Evolutionary conservation across 1,140 invertebrate species (phyloP).

Genomic region (Aphaenogaster floridana): DNA sequence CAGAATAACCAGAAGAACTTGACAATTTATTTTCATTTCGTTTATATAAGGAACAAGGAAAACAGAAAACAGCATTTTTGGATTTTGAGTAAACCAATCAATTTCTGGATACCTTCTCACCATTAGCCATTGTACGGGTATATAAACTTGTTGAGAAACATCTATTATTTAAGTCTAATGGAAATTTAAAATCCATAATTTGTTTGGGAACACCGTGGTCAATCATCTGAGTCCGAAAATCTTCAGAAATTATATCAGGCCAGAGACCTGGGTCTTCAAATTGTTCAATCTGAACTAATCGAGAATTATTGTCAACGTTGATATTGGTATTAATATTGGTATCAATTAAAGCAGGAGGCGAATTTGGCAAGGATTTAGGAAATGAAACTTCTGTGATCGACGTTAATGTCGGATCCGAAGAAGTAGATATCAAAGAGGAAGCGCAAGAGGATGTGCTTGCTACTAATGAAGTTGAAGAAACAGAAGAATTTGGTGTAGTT

Average conservation of each 20-base stretch:
- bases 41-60: neutral
- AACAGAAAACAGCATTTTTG: neutral
- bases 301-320: too few species aligned
- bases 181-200: neutral
- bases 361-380: neutral
- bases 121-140: neutral
- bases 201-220: too few species aligned
- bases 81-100: neutral
- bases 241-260: too few species aligned
- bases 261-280: too few species aligned
- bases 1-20: neutral
- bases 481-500: neutral
- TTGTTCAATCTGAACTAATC: too few species aligned
- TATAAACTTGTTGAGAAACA: neutral
- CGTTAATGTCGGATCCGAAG: neutral
- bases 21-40: slow-evolving; percentile 10
- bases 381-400: neutral
- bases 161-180: neutral
- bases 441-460: neutral
- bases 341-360: neutral
- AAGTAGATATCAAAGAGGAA: neutral
- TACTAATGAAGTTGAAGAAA: neutral
- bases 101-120: slow-evolving; percentile 3
- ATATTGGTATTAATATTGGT: neutral
- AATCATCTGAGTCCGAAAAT: too few species aligned